Base-by-base conservation (phyloP, 1,140 invertebrate genomes). In the Homarus americanus region DNA sequence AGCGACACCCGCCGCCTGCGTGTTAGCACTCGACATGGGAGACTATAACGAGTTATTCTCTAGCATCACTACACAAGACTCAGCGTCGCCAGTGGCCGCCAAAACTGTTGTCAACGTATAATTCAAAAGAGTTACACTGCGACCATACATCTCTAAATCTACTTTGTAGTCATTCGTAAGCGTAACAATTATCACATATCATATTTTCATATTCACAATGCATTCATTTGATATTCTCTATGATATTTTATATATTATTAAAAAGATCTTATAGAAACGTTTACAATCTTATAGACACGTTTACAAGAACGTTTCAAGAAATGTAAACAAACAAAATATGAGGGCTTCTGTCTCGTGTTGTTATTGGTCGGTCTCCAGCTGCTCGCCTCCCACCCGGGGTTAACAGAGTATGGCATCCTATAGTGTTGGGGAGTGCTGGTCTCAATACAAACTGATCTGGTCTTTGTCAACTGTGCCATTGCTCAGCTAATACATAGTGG, bases 151-250 rank as follows among this genome's bases (percentile, higher is more conserved):
- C 73, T 76, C 73, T 76, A 76, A 76, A 76, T 76, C 73, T 76
- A 76, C 73, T 76, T 76, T 76, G 73, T 76, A 76, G 28, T 76
- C 73, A 76, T 76, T 76, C 73, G 73, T 76, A 76, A 76, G 73
- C 73, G 73, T 76, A 76, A 76, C 73, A 76, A 76, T 76, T 76
- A 76, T 76, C 73, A 76, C 63, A 69, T 69, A 69, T 69, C 73
- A 76, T 76, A 76, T 76, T 76, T 76, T 76, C 73, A 40, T 76
- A 76, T 76, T 76, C 73, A 76, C 73, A 76, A 76, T 76, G 73
- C 73, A 76, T 2, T 76, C 73, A 76, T 76, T 76, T 76, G 73
- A 76, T 76, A 76, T 76, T 76, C 73, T 76, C 73, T 76, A 40
- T 76, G 73, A 76, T 76, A 76, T 76, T 76, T 41, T 75, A n/a